Evolutionary conservation across 2,113 vertebrate species (phyloP).

Genomic region (Amphilophus citrinellus): DNA sequence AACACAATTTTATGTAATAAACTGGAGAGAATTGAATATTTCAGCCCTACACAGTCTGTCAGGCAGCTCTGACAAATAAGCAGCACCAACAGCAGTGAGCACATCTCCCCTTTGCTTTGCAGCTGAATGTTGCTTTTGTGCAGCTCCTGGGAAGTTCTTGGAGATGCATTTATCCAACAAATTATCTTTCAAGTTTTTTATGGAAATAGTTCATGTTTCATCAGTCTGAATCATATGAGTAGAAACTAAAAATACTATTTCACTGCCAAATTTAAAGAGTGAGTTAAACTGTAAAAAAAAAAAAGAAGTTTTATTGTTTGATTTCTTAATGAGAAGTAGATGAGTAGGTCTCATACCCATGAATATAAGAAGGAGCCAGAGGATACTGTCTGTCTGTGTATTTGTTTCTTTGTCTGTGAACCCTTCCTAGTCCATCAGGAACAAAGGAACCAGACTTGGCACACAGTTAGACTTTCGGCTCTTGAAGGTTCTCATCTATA

Average conservation of each 20-base stretch:
- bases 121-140: not conserved
- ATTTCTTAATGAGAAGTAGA: not conserved
- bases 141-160: not conserved
- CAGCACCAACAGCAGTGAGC: not conserved
- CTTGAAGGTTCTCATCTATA: not conserved
- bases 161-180: not conserved
- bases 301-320: too few species aligned
- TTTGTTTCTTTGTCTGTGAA: not conserved
- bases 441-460: not conserved
- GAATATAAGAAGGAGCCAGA: not conserved
- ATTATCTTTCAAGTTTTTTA: not conserved
- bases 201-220: not conserved
- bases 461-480: not conserved
- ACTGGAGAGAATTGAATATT: slow-evolving; percentile 22
- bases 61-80: slow-evolving; percentile 3
- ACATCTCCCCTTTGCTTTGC: not conserved
- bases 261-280: not conserved
- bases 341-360: not conserved
- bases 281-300: not conserved
- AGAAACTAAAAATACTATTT: not conserved
- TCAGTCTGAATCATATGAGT: not conserved
- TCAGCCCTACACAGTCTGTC: not conserved
- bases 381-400: not conserved
- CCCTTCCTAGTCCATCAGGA: not conserved
- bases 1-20: slow-evolving; percentile 37